These are phyloP conservation scores for Turritopsis rubra DNA, from an alignment of 30 jellyfish, hydroid and myxozoan species.

Conservation along the genomic window DNA sequence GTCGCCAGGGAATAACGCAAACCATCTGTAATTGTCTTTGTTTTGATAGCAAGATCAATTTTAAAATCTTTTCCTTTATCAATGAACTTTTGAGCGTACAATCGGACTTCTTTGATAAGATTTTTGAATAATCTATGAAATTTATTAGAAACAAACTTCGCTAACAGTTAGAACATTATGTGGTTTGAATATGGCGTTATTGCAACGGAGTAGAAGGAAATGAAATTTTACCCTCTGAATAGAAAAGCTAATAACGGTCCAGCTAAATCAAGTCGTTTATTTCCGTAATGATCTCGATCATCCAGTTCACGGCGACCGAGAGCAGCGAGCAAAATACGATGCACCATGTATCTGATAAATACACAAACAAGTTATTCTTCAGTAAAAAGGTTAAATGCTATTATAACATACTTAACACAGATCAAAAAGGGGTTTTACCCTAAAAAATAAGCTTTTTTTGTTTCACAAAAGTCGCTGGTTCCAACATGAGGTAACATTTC, in stretches of 20 bases:
- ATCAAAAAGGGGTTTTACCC: constrained; percentile 46
- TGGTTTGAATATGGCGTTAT: neutral
- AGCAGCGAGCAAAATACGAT: constrained; percentile 85
- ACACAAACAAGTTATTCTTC: neutral
- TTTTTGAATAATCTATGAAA: constrained; percentile 69
- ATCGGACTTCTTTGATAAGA: constrained; percentile 82
- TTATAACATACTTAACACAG: too few species aligned
- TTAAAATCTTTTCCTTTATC: constrained; percentile 96
- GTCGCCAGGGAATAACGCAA: constrained; percentile 98
- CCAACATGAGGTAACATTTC: constrained; percentile 99
- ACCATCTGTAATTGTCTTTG: constrained; percentile 95
- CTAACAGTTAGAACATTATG: neutral
- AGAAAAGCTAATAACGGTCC: constrained; percentile 97
- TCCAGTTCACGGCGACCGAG: constrained; percentile 97
- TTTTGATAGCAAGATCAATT: constrained; percentile 85
- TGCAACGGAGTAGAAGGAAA: neutral
- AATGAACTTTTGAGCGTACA: constrained; percentile 82
- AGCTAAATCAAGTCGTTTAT: constrained; percentile 96
- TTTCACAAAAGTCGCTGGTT: constrained; percentile 98
- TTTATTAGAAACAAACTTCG: neutral
- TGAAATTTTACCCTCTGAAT: constrained; percentile 77
- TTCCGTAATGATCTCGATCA: constrained; percentile 99
- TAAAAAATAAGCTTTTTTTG: constrained; percentile 94
- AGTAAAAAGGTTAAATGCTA: neutral
- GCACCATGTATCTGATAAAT: constrained; percentile 91